Evolutionary conservation across 2,113 vertebrate species (phyloP).

Genomic region (Passer domesticus): DNA sequence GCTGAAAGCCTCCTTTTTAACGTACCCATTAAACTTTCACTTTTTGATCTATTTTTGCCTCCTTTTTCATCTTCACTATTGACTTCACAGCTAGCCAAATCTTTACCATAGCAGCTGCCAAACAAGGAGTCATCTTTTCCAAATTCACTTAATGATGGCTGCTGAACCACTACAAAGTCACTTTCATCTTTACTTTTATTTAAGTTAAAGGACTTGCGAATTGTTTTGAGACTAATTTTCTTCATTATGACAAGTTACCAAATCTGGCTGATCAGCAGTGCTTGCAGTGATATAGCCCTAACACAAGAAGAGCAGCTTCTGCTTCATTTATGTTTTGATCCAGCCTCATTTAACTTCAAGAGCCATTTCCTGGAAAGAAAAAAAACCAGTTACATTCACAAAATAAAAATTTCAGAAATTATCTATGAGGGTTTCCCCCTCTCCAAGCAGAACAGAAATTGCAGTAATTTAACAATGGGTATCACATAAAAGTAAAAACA

Average conservation of each 20-base stretch:
- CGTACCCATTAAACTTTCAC: constrained; percentile 94
- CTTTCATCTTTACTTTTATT: constrained; percentile 96
- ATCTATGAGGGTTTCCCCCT: not conserved
- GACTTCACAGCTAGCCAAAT: constrained; percentile 87
- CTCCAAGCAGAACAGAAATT: not conserved
- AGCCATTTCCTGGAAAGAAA: constrained; percentile 79
- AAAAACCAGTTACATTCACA: constrained; percentile 29
- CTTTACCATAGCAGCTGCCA: constrained; percentile 92
- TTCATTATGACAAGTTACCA: constrained; percentile 88
- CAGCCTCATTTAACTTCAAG: constrained; percentile 80
- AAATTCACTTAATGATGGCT: constrained; percentile 87
- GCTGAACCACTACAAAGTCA: constrained; percentile 94
- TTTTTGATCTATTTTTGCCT: constrained; percentile 89
- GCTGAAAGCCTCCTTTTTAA: constrained; percentile 91
- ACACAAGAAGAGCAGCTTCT: constrained; percentile 51
- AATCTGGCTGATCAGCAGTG: constrained; percentile 51
- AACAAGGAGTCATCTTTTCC: constrained; percentile 94
- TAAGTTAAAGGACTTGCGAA: constrained; percentile 96
- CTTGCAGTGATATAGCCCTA: constrained; percentile 44
- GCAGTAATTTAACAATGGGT: not conserved
- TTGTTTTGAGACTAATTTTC: constrained; percentile 99
- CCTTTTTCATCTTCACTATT: constrained; percentile 87
- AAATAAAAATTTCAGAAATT: not conserved
- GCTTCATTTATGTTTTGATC: constrained; percentile 79
- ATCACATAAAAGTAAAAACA: not conserved